These are phyloP conservation scores for Drosophila bipectinata DNA, from an alignment of 1,140 invertebrate species.

Conservation along the genomic window DNA sequence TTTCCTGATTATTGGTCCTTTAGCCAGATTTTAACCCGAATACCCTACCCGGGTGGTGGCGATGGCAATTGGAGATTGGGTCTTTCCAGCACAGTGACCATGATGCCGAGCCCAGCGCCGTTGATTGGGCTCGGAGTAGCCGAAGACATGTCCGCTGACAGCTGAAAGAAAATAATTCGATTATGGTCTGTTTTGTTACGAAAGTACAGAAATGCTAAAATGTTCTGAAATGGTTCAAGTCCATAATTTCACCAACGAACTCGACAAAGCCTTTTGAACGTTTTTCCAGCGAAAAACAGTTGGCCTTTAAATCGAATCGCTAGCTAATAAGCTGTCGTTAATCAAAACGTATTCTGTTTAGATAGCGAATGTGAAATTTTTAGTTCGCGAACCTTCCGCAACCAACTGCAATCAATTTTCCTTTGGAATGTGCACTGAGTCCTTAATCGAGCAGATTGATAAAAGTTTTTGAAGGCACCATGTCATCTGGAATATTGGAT, in stretches of 20 bases:
- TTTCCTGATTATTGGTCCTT: background rate
- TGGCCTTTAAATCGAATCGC: background rate
- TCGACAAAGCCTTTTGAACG: background rate
- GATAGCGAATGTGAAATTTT: background rate
- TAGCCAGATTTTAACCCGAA: background rate
- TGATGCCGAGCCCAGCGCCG: slow-evolving; percentile 86
- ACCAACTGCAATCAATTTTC: slow-evolving; percentile 12
- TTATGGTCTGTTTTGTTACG: background rate
- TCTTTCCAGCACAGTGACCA: slow-evolving; percentile 86
- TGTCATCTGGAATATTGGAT: slow-evolving; percentile 26
- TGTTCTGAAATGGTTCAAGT: background rate
- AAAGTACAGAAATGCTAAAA: background rate
- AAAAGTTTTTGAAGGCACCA: slow-evolving; percentile 21
- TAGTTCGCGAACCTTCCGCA: background rate
- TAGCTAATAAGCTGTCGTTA: slow-evolving; percentile 1
- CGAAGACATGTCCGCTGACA: slow-evolving; percentile 83
- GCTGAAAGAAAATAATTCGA: slow-evolving; percentile 23
- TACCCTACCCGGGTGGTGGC: slow-evolving; percentile 84
- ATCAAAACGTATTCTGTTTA: background rate
- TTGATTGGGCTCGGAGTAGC: slow-evolving; percentile 87
- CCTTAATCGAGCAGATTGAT: slow-evolving; percentile 30
- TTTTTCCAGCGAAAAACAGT: background rate
- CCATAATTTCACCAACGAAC: background rate
- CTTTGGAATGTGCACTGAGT: slow-evolving; percentile 28
- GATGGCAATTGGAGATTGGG: slow-evolving; percentile 88